Evolutionary conservation across 2,888 invertebrate genomes (phyloP), one percentile per base, ranked within the genome.

Genomic region (Chloroclysta siterata): DNA sequence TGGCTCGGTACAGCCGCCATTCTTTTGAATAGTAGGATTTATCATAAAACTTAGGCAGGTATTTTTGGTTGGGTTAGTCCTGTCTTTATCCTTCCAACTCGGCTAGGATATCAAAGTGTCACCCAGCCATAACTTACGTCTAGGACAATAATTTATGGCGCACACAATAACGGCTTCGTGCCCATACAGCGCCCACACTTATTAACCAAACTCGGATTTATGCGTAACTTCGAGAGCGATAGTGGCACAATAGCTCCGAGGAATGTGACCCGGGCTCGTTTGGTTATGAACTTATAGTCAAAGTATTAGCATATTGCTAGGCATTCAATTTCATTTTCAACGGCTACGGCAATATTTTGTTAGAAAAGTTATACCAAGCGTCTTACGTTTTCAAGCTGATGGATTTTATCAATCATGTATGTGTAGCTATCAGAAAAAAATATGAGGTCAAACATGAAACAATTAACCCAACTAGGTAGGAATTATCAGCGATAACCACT

Each of bases 131-230:
- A 56, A 63, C 74, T 77, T 46, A 72, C 69, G 63, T 64, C 67
- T 67, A 71, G 50, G 64, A 72, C 73, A 81, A 82, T 85, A 81
- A 82, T 85, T 82, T 84, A 85, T 81, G 78, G 74, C 56, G 73
- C 70, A 78, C 78, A 77, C 79, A 75, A 71, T 80, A 87, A 87
- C 87, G 82, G 83, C 81, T 83, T 80, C 80, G 84, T 83, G 87
- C 78, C 80, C 81, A 81, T 78, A 84, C 83, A 80, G 80, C 91
- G 87, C 92, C 92, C 87, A 92, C 91, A 84, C 87, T 83, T 87
- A 87, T 87, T 88, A 90, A 89, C 87, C 76, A 87, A 89, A 90
- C 85, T 81, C 73, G 86, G 89, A 90, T 90, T 90, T 90, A 91
- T 90, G 87, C 85, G 79, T 84, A 80, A 80, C 82, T 82, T 79